phyloP scores from a whole-genome alignment of 2,888 invertebrate species.

The Amblyteles armatorius region DNA sequence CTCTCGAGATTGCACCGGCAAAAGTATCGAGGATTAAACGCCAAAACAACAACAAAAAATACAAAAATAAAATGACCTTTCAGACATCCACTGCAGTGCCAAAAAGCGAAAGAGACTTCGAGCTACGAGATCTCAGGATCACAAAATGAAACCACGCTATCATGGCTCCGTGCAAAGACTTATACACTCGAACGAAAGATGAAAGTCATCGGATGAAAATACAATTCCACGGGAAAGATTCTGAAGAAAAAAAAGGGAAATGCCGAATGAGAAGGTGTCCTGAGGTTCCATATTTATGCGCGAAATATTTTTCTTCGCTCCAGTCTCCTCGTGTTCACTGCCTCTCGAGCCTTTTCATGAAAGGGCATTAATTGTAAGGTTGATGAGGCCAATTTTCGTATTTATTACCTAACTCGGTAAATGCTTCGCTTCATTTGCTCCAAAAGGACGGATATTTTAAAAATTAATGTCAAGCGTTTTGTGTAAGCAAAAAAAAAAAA shows the following conservation, averaged over 20 bases:
- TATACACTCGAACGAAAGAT: not conserved
- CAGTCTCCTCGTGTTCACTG: not conserved
- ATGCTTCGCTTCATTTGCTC: not conserved
- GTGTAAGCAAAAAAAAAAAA: slow-evolving; percentile 3
- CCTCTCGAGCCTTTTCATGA: not conserved
- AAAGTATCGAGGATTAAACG: slow-evolving; percentile 44
- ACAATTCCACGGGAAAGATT: not conserved
- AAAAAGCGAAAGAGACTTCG: not conserved
- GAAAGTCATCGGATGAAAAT: not conserved
- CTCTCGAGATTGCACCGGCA: slow-evolving; percentile 25
- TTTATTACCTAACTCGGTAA: not conserved
- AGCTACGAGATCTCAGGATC: not conserved
- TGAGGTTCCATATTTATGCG: not conserved
- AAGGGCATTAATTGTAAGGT: slow-evolving; percentile 3
- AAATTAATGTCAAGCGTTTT: not conserved
- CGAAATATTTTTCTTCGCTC: not conserved
- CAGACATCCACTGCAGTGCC: not conserved
- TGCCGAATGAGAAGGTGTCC: not conserved
- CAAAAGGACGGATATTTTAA: not conserved
- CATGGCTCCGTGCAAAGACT: not conserved
- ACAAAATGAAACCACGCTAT: not conserved
- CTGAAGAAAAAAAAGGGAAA: not conserved
- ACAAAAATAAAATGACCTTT: not conserved
- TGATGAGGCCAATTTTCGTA: not conserved
- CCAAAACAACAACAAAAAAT: not conserved